Evolutionary conservation across 2,797 vertebrate species (phyloP).

Genomic region (Capromys pilorides): DNA sequence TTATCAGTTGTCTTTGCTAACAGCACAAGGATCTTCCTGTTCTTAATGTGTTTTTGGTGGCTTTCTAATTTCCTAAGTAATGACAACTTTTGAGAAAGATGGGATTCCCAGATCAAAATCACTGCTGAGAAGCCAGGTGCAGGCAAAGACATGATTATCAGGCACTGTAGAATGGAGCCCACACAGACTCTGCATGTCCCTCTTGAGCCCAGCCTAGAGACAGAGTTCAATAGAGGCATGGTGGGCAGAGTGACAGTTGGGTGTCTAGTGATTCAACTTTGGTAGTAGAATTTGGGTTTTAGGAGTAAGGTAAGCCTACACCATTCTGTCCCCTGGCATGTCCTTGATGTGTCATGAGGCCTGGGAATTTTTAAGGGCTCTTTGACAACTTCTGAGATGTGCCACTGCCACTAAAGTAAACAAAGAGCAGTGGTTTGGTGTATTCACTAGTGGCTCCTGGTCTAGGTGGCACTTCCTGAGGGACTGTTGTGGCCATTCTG

Average conservation of each 20-base stretch:
- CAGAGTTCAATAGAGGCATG: background rate
- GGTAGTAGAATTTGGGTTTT: background rate
- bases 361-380: background rate
- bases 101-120: background rate
- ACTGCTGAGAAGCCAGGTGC: background rate
- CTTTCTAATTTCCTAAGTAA: background rate
- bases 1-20: background rate
- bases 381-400: background rate
- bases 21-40: background rate
- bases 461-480: background rate
- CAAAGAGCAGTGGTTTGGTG: background rate
- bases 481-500: no score
- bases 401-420: accelerated
- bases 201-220: background rate
- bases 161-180: accelerated
- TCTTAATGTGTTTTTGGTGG: background rate
- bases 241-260: background rate
- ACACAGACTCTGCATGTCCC: background rate
- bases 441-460: no score
- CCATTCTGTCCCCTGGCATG: accelerated
- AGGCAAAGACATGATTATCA: background rate
- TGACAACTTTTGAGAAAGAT: background rate
- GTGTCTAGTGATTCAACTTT: no score
- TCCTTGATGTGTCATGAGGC: background rate
- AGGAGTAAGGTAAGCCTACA: accelerated